Evolutionary conservation across 2,113 vertebrate genomes (phyloP).

Genomic region (Ptilorrhoa leucosticta): DNA sequence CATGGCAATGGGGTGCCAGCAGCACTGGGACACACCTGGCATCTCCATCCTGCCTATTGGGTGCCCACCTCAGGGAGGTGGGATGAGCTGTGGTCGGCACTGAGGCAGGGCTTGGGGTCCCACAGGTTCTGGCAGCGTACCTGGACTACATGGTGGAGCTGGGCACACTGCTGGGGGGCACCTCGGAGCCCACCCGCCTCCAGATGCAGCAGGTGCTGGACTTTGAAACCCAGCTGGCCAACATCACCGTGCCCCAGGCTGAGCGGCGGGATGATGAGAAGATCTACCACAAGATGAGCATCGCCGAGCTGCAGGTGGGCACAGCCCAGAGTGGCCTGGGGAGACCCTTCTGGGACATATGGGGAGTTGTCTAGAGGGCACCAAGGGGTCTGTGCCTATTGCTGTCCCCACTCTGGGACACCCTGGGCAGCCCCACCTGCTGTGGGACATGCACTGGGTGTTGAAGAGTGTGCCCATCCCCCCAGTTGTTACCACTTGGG

Average conservation of each 20-base stretch:
- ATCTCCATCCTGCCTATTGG: neutral
- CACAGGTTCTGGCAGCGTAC: slow-evolving; percentile 87
- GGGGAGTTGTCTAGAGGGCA: neutral
- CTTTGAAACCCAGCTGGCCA: slow-evolving; percentile 87
- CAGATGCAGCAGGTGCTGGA: slow-evolving; percentile 94
- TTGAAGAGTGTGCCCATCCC: neutral
- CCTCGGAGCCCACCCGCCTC: slow-evolving; percentile 65
- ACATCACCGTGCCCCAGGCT: slow-evolving; percentile 93
- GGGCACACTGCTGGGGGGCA: slow-evolving; percentile 85
- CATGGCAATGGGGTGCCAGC: fast-evolving
- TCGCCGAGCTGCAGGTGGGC: slow-evolving; percentile 88
- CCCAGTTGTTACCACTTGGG: neutral
- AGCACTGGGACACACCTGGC: neutral
- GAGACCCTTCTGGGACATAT: neutral
- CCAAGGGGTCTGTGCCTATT: fast-evolving
- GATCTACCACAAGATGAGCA: slow-evolving; percentile 93
- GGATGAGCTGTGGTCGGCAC: neutral
- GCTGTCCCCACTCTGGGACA: neutral
- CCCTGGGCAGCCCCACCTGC: fast-evolving
- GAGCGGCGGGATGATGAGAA: slow-evolving; percentile 93
- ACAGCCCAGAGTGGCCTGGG: fast-evolving
- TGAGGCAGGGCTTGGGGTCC: neutral
- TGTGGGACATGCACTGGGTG: neutral
- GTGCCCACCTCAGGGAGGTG: neutral
- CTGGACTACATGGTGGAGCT: slow-evolving; percentile 97